Evolutionary conservation across 2,113 vertebrate species (phyloP).

Genomic region (Alectura lathami): DNA sequence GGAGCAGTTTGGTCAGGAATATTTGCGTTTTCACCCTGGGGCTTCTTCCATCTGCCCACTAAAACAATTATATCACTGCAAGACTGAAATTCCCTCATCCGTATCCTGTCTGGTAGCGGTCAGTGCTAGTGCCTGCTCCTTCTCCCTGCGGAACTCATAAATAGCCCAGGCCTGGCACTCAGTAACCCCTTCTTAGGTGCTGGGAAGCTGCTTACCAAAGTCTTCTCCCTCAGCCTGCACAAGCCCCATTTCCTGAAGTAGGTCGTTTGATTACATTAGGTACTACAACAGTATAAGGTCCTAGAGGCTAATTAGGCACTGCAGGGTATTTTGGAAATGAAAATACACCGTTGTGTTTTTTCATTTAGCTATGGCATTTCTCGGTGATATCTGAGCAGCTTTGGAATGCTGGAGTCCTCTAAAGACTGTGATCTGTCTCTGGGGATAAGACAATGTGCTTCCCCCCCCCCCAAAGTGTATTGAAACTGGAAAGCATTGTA

Average conservation of each 20-base stretch:
- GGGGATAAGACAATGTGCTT: background rate
- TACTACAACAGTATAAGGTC: background rate
- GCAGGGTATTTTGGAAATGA: background rate
- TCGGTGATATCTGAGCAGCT: background rate
- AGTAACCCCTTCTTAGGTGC: background rate
- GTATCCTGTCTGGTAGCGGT: background rate
- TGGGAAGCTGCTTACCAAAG: background rate
- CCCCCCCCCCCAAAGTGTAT: too few relatives aligned
- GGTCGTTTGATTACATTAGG: background rate
- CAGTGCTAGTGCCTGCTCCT: background rate
- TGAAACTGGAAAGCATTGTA: background rate
- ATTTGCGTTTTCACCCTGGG: constrained; percentile 44
- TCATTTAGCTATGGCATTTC: background rate
- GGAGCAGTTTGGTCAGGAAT: constrained; percentile 36
- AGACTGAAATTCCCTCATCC: background rate
- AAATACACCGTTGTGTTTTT: background rate
- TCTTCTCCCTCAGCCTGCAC: background rate
- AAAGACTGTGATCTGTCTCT: background rate
- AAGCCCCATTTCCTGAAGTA: background rate
- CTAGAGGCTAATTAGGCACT: background rate
- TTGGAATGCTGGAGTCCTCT: background rate
- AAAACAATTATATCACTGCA: constrained; percentile 31
- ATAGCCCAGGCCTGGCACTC: background rate
- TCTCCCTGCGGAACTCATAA: background rate
- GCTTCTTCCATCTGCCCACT: constrained; percentile 47